These are phyloP conservation scores for Halcyon chelicuti DNA, from an alignment of 2,797 vertebrate genomes.

Conservation along the genomic window DNA sequence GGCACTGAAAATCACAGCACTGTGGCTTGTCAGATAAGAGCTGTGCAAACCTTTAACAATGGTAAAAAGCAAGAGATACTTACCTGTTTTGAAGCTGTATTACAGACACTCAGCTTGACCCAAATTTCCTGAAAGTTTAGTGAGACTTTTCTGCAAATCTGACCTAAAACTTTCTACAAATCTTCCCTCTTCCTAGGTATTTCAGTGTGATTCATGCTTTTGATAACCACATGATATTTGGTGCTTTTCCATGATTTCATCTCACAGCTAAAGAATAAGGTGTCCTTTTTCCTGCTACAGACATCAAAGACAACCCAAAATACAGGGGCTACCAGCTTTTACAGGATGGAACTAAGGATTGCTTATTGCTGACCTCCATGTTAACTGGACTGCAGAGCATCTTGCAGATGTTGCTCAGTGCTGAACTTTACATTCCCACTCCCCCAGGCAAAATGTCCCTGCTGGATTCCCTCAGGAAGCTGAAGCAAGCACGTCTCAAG, in stretches of 20 bases:
- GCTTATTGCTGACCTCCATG: background rate
- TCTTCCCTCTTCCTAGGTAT: background rate
- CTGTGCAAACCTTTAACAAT: background rate
- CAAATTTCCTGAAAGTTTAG: constrained; percentile 20
- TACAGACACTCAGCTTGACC: background rate
- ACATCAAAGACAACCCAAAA: background rate
- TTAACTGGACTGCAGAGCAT: background rate
- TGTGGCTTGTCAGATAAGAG: constrained; percentile 15
- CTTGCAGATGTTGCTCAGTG: background rate
- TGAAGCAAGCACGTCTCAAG: background rate
- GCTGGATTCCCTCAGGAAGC: background rate
- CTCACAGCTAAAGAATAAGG: background rate
- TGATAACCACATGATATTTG: background rate
- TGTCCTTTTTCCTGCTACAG: background rate
- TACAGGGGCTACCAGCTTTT: background rate
- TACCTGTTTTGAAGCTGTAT: background rate
- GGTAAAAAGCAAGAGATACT: background rate
- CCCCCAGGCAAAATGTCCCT: background rate
- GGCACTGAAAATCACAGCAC: background rate
- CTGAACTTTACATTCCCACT: background rate
- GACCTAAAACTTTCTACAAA: constrained; percentile 26
- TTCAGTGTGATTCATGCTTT: background rate
- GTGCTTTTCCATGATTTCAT: background rate
- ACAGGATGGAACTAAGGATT: background rate
- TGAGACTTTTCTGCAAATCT: background rate